Evolutionary conservation across 2,888 invertebrate genomes (phyloP), one percentile per base, ranked within the genome.

Genomic region (Parnassius smintheus): DNA sequence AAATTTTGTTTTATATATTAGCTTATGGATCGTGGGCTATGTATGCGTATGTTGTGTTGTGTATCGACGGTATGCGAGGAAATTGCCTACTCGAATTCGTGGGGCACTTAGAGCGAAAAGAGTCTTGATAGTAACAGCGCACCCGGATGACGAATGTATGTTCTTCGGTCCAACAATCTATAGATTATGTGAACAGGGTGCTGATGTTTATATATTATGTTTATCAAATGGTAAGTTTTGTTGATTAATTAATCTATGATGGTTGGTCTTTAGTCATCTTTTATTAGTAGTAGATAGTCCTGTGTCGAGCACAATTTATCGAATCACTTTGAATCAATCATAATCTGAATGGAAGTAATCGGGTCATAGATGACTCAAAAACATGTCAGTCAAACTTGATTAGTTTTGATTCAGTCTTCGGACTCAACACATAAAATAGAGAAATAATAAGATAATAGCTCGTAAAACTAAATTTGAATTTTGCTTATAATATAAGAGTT

Each of bases 71-170:
- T 93, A 83, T 68, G 93, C 83, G 45, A 87, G 93, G 76, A 86
- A 91, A 44, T 71, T 91, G 45, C 82, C 93, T 52, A 88, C 88
- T 1, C 85, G 93, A 69, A 88, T 86, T 62, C 86, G 89, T 45
- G 92, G 91, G 42, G 87, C 93, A 12, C 84, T 92, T 48, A 82
- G 91, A 51, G 89, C 93, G 1, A 90, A 88, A 67, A 89, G 96
- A 71, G 94, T 97, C 52, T 86, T 99, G 44, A 82, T 99, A 59
- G 95, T 99, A 1, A 96, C 94, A 52, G 98, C 99, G 25, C 99
- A 99, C 91, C 99, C 99, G 13, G 99, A 99, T 85, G 99, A 99
- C 83, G 99, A 99, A 83, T 97, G 97, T 73, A 99, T 99, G 99
- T 99, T 99, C 85, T 99, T 99, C 84, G 97, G 98, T 0, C 99